Evolutionary conservation across 2,888 invertebrate genomes (phyloP).

Genomic region (Meliscaeva auricollis): DNA sequence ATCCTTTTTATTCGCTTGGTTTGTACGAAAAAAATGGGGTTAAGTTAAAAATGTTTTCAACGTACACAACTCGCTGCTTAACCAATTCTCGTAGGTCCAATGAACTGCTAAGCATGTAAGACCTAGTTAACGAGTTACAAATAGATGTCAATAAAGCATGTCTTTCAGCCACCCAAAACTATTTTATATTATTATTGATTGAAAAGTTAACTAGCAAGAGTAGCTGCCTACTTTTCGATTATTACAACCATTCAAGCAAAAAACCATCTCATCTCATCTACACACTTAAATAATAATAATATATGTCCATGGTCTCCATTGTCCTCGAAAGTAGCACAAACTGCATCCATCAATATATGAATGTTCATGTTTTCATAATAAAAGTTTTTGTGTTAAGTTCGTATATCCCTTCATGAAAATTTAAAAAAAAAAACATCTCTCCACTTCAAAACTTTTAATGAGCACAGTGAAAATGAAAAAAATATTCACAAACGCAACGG

Average conservation of each 20-base stretch:
- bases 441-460: constrained; percentile 71
- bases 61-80: background rate
- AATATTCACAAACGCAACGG: constrained; percentile 45
- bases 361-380: constrained; percentile 66
- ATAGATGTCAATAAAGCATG: background rate
- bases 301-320: constrained; percentile 40
- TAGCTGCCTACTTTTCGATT: constrained; percentile 5
- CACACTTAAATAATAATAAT: constrained; percentile 8
- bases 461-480: constrained; percentile 58
- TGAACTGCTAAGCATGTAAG: background rate
- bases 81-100: background rate
- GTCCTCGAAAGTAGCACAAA: constrained; percentile 58
- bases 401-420: constrained; percentile 16
- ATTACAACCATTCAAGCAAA: constrained; percentile 39
- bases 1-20: no score
- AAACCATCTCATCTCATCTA: constrained; percentile 25
- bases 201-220: background rate
- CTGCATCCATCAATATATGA: constrained; percentile 56
- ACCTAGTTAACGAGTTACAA: background rate
- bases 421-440: constrained; percentile 35
- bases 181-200: background rate
- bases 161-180: background rate
- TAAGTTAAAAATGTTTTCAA: no score
- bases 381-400: constrained; percentile 56
- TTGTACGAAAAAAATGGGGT: no score